Percentiles rank a stretch among this genome's conserved stretches.
Evolutionary conservation across 2,888 invertebrate species (phyloP).

Genomic region (Phalera bucephala): DNA sequence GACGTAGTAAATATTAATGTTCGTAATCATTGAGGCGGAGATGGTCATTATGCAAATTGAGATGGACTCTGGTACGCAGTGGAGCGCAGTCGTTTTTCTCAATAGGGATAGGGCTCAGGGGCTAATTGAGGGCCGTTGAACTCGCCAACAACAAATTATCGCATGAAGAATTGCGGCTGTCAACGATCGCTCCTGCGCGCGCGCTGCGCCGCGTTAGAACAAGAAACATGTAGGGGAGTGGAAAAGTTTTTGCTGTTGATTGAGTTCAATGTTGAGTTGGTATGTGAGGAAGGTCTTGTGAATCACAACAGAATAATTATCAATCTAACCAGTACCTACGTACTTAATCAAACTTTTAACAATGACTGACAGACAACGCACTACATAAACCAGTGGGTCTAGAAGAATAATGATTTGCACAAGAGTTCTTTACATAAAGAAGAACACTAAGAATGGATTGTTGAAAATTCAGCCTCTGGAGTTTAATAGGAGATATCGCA

Average conservation of each 20-base stretch:
- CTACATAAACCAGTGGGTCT: too few species aligned
- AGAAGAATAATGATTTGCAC: too few species aligned
- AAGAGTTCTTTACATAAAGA: too few species aligned
- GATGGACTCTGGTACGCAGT: slow-evolving; percentile 42
- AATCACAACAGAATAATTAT: too few species aligned
- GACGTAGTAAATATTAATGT: slow-evolving; percentile 58
- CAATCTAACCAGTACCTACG: too few species aligned
- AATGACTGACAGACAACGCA: too few species aligned
- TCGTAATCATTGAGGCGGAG: slow-evolving; percentile 51
- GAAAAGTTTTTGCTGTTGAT: slow-evolving; percentile 4
- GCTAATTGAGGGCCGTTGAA: slow-evolving; percentile 67
- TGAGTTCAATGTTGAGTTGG: slow-evolving; percentile 6
- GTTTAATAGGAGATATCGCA: too few species aligned
- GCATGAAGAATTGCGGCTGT: slow-evolving; percentile 47
- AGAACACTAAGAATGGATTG: too few species aligned
- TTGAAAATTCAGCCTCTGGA: too few species aligned
- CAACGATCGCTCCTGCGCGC: slow-evolving; percentile 34
- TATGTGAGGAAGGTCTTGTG: too few species aligned
- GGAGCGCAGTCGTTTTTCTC: slow-evolving; percentile 55
- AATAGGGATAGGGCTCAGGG: slow-evolving; percentile 62
- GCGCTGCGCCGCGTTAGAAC: slow-evolving; percentile 17
- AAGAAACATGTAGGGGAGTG: too few species aligned
- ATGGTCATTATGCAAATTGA: slow-evolving; percentile 64
- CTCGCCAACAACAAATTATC: slow-evolving; percentile 49
- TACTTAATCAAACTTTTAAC: too few species aligned